phyloP scores from a whole-genome alignment of 2,113 vertebrate species.

The Siniperca knerii region DNA sequence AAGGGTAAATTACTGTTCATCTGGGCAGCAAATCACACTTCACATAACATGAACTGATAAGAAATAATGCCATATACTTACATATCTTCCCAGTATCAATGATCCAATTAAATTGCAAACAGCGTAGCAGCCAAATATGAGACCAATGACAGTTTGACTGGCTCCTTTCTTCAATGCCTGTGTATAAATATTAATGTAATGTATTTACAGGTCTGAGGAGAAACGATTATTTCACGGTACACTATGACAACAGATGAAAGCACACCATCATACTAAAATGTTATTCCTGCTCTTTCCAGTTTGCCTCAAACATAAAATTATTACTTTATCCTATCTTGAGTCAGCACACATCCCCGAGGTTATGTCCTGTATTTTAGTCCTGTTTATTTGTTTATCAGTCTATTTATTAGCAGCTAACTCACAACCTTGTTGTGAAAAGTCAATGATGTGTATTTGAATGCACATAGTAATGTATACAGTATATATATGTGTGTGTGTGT shows the following conservation, averaged over 20 bases:
- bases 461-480: background rate
- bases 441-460: background rate
- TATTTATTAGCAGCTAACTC: background rate
- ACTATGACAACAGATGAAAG: background rate
- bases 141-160: conserved; percentile 88
- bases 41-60: rapidly evolving
- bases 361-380: background rate
- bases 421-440: background rate
- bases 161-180: conserved; percentile 94
- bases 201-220: background rate
- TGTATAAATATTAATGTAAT: background rate
- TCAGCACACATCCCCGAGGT: background rate
- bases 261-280: background rate
- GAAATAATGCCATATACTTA: conserved; percentile 80
- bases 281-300: background rate
- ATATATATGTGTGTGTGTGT: too few species aligned
- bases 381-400: too few species aligned
- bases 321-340: background rate
- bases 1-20: background rate
- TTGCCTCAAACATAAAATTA: background rate
- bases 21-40: background rate
- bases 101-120: conserved; percentile 87
- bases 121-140: conserved; percentile 96
- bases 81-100: conserved; percentile 92
- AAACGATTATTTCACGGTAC: background rate